Evolutionary conservation across 2,888 invertebrate species (phyloP).

Genomic region (Mechanitis messenoides): DNA sequence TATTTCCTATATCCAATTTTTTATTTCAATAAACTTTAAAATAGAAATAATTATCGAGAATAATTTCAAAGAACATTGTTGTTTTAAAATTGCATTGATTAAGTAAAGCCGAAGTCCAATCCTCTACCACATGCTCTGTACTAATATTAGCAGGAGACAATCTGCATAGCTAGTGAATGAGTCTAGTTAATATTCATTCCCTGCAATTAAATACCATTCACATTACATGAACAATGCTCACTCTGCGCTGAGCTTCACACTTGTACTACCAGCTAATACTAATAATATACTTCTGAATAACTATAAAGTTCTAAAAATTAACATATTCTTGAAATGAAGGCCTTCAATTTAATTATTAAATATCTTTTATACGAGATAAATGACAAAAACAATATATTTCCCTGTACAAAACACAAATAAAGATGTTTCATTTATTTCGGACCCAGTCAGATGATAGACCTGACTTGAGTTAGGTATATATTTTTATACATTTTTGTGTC

Average conservation of each 20-base stretch:
- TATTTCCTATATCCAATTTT: too few species aligned
- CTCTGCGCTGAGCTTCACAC: slow-evolving; percentile 19
- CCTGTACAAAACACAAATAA: too few species aligned
- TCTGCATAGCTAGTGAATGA: slow-evolving; percentile 28
- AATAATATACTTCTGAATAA: background rate
- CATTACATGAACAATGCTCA: slow-evolving; percentile 29
- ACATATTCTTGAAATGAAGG: background rate
- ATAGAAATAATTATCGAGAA: too few species aligned
- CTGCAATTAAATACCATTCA: slow-evolving; percentile 29
- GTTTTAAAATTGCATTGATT: background rate
- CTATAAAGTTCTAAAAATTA: too few species aligned
- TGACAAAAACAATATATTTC: too few species aligned
- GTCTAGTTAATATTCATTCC: slow-evolving; percentile 31
- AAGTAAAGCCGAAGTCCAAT: slow-evolving; percentile 10
- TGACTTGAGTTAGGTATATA: too few species aligned
- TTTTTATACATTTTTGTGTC: too few species aligned
- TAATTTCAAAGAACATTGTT: too few species aligned
- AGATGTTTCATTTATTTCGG: slow-evolving; percentile 7
- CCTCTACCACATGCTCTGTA: slow-evolving; percentile 38
- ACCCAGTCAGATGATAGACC: background rate
- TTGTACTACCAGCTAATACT: background rate
- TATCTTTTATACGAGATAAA: too few species aligned
- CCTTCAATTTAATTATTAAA: background rate
- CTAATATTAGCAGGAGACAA: slow-evolving; percentile 46
- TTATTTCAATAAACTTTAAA: too few species aligned